Evolutionary conservation across 1,140 invertebrate species (phyloP), one percentile per base, ranked within the genome.

Genomic region (Chrysopa pallens): DNA sequence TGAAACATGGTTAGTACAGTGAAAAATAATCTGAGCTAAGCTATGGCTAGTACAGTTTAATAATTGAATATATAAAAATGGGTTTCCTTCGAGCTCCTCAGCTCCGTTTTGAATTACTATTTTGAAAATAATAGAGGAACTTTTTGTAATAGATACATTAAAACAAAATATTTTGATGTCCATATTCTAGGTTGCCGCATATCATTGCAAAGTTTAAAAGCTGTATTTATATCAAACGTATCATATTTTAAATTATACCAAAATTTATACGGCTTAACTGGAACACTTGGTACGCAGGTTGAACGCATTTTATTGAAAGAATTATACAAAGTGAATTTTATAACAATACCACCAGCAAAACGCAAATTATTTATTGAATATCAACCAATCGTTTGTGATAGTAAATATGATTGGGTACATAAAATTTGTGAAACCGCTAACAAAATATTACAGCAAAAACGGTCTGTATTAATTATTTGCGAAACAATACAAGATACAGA

Each of bases 151-250:
- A n/a, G n/a, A n/a, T n/a, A n/a, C n/a, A n/a, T n/a, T n/a, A n/a
- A n/a, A n/a, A n/a, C n/a, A n/a, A 5, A 23, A 5, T 23, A 23
- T 23, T 23, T 23, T 23, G 17, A 23, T 23, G n/a, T n/a, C n/a
- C 5, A 5, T 23, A 23, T 23, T 23, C 2, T 23, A 23, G 17
- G 17, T n/a, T 52, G 57, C n/a, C 55, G 54, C 23, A 23, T 65
- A 0, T 54, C 56, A 0, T 38, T 51, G 8, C 48, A 60, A 31
- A 59, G 53, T 29, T 43, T 65, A 5, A 64, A 60, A 41, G 53
- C 54, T 13, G 54, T 59, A 28, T 65, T 59, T 40, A 49, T 61
- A 27, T 66, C 63, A 0, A 66, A 65, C 45, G 55, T 61, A 7
- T 49, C 50, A 2, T 66, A 50, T 38, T 55, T 66, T 7, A 59